These are phyloP conservation scores for Chrysotoxum bicinctum DNA, from an alignment of 2,888 invertebrate species.

Conservation along the genomic window DNA sequence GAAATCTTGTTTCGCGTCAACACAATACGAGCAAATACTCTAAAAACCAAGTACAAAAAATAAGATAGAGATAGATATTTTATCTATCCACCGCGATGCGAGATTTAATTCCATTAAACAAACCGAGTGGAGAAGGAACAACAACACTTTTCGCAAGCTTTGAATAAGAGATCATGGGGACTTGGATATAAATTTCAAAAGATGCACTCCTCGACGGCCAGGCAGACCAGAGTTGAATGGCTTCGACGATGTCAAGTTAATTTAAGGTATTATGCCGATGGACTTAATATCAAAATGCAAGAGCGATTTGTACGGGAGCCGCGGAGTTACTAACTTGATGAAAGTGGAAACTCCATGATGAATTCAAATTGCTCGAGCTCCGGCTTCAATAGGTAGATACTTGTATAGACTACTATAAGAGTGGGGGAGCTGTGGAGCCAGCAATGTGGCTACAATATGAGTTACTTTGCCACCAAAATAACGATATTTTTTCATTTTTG, in stretches of 20 bases:
- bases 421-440: conserved; percentile 52
- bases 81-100: not conserved
- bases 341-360: conserved; percentile 67
- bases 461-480: conserved; percentile 37
- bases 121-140: conserved; percentile 35
- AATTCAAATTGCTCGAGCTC: conserved; percentile 47
- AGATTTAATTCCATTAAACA: conserved; percentile 39
- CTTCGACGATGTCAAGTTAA: conserved; percentile 13
- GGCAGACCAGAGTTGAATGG: conserved; percentile 37
- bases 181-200: conserved; percentile 34
- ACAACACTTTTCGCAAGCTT: conserved; percentile 58
- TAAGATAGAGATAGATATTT: conserved; percentile 20
- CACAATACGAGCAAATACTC: conserved; percentile 42
- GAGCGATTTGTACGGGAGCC: conserved; percentile 67
- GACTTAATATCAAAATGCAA: conserved; percentile 35
- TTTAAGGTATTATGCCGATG: conserved; percentile 27
- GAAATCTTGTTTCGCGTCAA: conserved; percentile 57
- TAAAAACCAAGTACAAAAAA: conserved; percentile 47
- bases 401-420: conserved; percentile 2
- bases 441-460: conserved; percentile 31
- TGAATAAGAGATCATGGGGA: conserved; percentile 8
- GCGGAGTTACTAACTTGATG: conserved; percentile 69
- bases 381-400: conserved; percentile 7
- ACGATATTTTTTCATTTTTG: conserved; percentile 33
- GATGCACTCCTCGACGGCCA: conserved; percentile 54